Percentiles rank a stretch among this genome's conserved stretches.
Evolutionary conservation across 2,797 vertebrate species (phyloP).

Genomic region (Otolemur crassicaudatus): DNA sequence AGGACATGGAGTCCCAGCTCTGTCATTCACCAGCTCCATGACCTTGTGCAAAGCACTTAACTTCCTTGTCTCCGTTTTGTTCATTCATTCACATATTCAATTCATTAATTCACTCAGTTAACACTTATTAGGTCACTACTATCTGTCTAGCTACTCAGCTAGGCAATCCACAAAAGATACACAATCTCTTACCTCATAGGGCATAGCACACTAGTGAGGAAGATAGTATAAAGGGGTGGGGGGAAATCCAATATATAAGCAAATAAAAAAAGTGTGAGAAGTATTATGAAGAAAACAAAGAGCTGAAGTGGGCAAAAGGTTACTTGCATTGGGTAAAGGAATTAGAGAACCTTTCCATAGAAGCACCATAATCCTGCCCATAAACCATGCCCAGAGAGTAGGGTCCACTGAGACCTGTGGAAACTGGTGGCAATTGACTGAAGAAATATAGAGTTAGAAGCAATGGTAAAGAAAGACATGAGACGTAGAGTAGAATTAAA

Average conservation of each 20-base stretch:
- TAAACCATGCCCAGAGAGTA: no score
- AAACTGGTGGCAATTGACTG: no score
- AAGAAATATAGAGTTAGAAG: no score
- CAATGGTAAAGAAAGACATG: no score
- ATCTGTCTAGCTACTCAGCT: not conserved
- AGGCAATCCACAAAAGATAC: slow-evolving; percentile 4
- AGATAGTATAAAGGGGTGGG: not conserved
- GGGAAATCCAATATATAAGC: not conserved
- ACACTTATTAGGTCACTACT: not conserved
- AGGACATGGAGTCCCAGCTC: not conserved
- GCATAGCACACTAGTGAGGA: not conserved
- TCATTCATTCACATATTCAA: not conserved
- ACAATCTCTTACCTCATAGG: not conserved
- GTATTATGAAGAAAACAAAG: not conserved
- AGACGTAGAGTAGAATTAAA: no score
- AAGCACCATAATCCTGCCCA: slow-evolving; percentile 26
- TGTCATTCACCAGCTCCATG: not conserved
- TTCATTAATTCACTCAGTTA: not conserved
- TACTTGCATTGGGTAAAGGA: not conserved
- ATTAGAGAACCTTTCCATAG: slow-evolving; percentile 15
- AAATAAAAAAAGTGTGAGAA: not conserved
- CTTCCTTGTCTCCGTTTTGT: not conserved
- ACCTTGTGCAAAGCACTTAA: not conserved
- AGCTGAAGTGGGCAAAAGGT: not conserved
- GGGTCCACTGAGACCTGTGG: no score